Evolutionary conservation across 2,797 vertebrate species (phyloP).

Genomic region (Sylvia borin): DNA sequence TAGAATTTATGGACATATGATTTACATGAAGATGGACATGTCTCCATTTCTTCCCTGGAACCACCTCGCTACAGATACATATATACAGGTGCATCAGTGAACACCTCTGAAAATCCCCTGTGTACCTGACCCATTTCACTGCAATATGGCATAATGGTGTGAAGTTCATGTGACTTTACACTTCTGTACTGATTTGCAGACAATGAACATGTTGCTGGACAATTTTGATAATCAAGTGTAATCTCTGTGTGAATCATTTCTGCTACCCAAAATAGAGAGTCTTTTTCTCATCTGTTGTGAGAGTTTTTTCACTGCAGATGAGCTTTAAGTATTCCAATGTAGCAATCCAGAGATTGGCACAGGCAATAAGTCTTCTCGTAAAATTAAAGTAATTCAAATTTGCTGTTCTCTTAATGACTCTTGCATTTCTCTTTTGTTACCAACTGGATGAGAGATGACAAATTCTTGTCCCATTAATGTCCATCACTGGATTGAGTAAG

Average conservation of each 20-base stretch:
- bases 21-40: not conserved
- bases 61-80: not conserved
- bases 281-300: not conserved
- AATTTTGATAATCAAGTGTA: not conserved
- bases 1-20: not conserved
- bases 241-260: not conserved
- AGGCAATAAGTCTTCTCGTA: not conserved
- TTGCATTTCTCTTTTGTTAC: slow-evolving; percentile 20
- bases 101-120: not conserved
- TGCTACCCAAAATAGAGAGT: not conserved
- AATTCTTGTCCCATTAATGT: slow-evolving; percentile 19
- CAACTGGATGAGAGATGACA: not conserved
- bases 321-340: not conserved
- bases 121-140: not conserved
- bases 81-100: not conserved
- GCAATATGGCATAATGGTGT: not conserved
- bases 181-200: not conserved
- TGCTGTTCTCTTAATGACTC: not conserved
- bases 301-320: not conserved
- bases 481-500: slow-evolving; percentile 1
- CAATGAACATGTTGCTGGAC: not conserved
- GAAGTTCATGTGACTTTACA: not conserved
- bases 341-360: not conserved
- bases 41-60: not conserved
- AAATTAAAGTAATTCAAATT: slow-evolving; percentile 46